Evolutionary conservation across 2,113 vertebrate genomes (phyloP).

Genomic region (Zosterops borbonicus): DNA sequence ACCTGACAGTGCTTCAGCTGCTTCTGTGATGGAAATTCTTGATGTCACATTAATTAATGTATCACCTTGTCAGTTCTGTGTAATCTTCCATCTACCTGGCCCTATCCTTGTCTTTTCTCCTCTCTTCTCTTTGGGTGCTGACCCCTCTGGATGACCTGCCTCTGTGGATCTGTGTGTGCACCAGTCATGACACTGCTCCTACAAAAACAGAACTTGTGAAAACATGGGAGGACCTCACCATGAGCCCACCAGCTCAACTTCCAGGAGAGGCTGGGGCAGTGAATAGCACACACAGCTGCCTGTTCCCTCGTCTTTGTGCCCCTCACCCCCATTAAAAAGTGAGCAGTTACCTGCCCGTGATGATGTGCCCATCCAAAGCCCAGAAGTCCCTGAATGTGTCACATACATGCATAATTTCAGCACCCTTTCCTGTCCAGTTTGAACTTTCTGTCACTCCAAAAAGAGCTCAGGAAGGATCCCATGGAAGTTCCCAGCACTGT

Average conservation of each 20-base stretch:
- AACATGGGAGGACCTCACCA: background rate
- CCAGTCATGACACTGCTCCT: background rate
- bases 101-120: background rate
- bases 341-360: background rate
- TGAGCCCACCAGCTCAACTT: rapidly evolving
- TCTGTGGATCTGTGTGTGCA: rapidly evolving
- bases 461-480: background rate
- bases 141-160: background rate
- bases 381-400: background rate
- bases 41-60: background rate
- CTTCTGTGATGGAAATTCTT: background rate
- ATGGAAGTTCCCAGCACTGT: background rate
- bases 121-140: background rate
- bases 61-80: background rate
- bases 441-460: background rate
- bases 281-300: background rate
- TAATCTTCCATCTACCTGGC: background rate
- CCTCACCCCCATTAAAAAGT: background rate
- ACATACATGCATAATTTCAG: background rate
- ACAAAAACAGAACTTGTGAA: background rate
- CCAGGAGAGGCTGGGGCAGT: background rate
- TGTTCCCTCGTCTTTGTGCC: rapidly evolving
- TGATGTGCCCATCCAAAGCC: background rate
- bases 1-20: background rate
- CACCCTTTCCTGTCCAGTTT: background rate